Percentiles rank a stretch among this genome's conserved stretches.
Conservation (phyloP, 2,113 vertebrate species). For the Strix aluco region DNA sequence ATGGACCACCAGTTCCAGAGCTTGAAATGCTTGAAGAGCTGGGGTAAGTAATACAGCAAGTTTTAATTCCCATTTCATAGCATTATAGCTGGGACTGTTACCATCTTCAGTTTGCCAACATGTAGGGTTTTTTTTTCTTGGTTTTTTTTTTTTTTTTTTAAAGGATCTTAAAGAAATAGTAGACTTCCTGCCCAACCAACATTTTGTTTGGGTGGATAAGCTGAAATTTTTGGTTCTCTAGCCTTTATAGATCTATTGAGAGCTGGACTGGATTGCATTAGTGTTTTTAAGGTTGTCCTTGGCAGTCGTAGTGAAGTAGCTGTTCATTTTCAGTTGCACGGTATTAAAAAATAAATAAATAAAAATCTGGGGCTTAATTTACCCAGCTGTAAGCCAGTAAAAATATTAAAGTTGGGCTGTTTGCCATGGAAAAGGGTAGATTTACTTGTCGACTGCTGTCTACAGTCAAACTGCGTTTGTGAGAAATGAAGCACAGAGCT, state of each 20-base stretch:
- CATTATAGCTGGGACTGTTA: neutral
- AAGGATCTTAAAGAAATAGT: slow-evolving; percentile 7
- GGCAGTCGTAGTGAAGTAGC: slow-evolving; percentile 56
- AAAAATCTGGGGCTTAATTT: slow-evolving; percentile 59
- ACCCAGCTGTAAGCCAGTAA: slow-evolving; percentile 67
- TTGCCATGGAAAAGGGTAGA: slow-evolving; percentile 60
- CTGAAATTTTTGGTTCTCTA: slow-evolving; percentile 55
- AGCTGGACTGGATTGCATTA: slow-evolving; percentile 62
- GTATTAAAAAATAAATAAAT: slow-evolving; percentile 69
- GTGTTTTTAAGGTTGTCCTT: slow-evolving; percentile 63
- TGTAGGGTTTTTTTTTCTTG: accelerated
- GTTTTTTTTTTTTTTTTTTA: neutral
- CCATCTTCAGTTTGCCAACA: neutral
- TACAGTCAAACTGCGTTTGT: slow-evolving; percentile 54
- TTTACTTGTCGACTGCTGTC: slow-evolving; percentile 61
- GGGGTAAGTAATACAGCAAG: slow-evolving; percentile 79
- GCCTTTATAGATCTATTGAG: slow-evolving; percentile 66
- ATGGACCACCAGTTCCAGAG: slow-evolving; percentile 87
- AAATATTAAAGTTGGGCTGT: slow-evolving; percentile 68
- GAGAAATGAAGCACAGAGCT: slow-evolving; percentile 56
- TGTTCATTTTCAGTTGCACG: slow-evolving; percentile 72
- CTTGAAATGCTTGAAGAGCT: slow-evolving; percentile 83
- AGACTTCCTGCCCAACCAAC: slow-evolving; percentile 55
- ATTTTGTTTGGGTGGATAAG: slow-evolving; percentile 68
- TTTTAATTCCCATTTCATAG: slow-evolving; percentile 38